These are phyloP conservation scores for Parnassius glacialis DNA, from an alignment of 2,888 invertebrate species.

Conservation along the genomic window DNA sequence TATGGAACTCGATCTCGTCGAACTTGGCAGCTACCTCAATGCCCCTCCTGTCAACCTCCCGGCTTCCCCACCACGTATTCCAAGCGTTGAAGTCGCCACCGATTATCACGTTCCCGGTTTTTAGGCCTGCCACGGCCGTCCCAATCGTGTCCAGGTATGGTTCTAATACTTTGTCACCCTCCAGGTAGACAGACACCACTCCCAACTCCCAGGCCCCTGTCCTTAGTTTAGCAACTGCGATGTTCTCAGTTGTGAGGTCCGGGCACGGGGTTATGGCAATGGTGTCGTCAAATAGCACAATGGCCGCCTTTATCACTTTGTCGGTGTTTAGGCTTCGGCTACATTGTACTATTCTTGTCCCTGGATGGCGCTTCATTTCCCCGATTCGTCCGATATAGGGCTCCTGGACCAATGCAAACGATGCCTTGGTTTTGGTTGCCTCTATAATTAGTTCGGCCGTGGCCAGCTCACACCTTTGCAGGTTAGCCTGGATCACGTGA, in stretches of 20 bases:
- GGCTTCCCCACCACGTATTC: slow-evolving; percentile 13
- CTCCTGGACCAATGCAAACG: too few species aligned
- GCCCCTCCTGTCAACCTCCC: too few species aligned
- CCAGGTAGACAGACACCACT: slow-evolving; percentile 13
- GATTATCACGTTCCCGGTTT: slow-evolving; percentile 7
- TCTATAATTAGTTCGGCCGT: too few species aligned
- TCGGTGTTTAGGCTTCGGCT: background rate
- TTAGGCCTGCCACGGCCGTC: background rate
- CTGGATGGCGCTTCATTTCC: too few species aligned
- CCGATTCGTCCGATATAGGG: too few species aligned
- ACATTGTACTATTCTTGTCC: background rate
- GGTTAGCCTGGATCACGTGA: too few species aligned
- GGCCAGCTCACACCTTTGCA: too few species aligned
- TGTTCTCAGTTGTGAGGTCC: slow-evolving; percentile 19
- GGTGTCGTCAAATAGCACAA: background rate
- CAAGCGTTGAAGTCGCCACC: slow-evolving; percentile 28
- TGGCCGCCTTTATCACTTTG: slow-evolving; percentile 16
- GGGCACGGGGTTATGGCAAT: slow-evolving; percentile 13
- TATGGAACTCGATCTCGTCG: too few species aligned
- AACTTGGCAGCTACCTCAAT: too few species aligned
- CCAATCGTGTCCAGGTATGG: slow-evolving; percentile 11
- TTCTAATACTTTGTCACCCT: slow-evolving; percentile 19
- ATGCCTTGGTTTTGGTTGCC: too few species aligned
- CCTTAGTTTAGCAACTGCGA: slow-evolving; percentile 17
- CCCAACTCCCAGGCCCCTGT: slow-evolving; percentile 19